Evolutionary conservation across 1,140 invertebrate genomes (phyloP), one percentile per base, ranked within the genome.

Genomic region (Bombyx mandarina): DNA sequence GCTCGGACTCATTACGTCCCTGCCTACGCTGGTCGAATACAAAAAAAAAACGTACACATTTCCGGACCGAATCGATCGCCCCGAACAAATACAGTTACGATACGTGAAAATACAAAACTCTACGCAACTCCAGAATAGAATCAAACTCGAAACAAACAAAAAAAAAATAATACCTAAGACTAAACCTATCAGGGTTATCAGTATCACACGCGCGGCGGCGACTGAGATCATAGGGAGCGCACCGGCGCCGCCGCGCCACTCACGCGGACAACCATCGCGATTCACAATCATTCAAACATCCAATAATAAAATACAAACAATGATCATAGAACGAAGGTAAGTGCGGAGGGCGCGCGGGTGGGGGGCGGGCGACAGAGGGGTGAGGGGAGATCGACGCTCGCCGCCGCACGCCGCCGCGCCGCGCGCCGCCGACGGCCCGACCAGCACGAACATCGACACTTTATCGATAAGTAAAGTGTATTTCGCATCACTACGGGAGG

Each of bases 51-150:
- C 78, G 77, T 80, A 79, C 75, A 82, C 75, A 79, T 77, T 80
- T 78, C 71, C 69, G 60, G 77, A 78, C 67, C 75, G 62, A 73
- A 69, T 18, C 7, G 81, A 60, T 69, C 79, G 71, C 70, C 75
- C 81, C 82, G 82, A 86, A 84, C 84, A 84, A 84, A 84, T 86
- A 86, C 78, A 67, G 76, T 79, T 75, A 79, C 75, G 71, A 82
- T 76, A 82, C 78, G 79, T 72, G 79, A 82, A 75, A 79, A 45
- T 76, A 73, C 79, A 77, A 48, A 78, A 77, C 69, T 78, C 76
- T 82, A 82, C 78, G 63, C 75, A 83, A 86, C 79, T 83, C 78
- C 76, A 81, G 71, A 84, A 83, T 83, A 86, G 75, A 86, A 78
- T 82, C 64, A 77, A 83, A 82, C 75, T 80, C 77, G 72, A 86